phyloP scores from a whole-genome alignment of 2,888 invertebrate genomes.

The Drosophila formosana region DNA sequence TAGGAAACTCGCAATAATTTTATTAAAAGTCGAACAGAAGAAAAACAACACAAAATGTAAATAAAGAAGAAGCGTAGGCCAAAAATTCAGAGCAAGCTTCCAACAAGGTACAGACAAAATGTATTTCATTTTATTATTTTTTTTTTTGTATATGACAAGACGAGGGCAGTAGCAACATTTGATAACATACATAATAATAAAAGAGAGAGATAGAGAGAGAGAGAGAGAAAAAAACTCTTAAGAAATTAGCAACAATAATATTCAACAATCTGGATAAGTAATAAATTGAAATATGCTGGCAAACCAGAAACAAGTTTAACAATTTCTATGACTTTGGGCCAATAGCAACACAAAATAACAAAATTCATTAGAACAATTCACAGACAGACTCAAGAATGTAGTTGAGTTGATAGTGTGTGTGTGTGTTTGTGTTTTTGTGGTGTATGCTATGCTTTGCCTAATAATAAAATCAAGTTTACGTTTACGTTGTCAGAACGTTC shows the following conservation, averaged over 20 bases:
- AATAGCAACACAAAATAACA: slow-evolving; percentile 41
- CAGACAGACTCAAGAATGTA: slow-evolving; percentile 63
- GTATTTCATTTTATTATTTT: neutral
- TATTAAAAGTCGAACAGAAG: slow-evolving; percentile 50
- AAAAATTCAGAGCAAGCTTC: slow-evolving; percentile 42
- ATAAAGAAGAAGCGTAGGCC: slow-evolving; percentile 48
- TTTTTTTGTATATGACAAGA: slow-evolving; percentile 7
- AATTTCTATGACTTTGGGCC: slow-evolving; percentile 54
- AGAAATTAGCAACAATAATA: slow-evolving; percentile 69
- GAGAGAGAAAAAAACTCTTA: slow-evolving; percentile 36
- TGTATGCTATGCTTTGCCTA: slow-evolving; percentile 52
- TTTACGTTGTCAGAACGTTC: slow-evolving; percentile 55
- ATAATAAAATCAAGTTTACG: slow-evolving; percentile 78
- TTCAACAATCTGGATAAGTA: slow-evolving; percentile 46
- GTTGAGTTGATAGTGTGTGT: slow-evolving; percentile 2
- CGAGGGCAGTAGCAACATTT: slow-evolving; percentile 36
- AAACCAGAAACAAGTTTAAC: slow-evolving; percentile 69
- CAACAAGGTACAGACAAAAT: slow-evolving; percentile 22
- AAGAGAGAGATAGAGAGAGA: neutral
- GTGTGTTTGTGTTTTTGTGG: slow-evolving; percentile 3
- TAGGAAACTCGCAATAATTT: slow-evolving; percentile 33
- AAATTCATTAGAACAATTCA: slow-evolving; percentile 81
- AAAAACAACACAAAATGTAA: slow-evolving; percentile 60
- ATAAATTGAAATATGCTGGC: slow-evolving; percentile 69
- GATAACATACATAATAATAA: slow-evolving; percentile 29